A percentile compares a stretch with the other conserved stretches of the same genome.
These are phyloP conservation scores for Phlogophora meticulosa DNA, from an alignment of 2,888 invertebrate species.

Conservation along the genomic window DNA sequence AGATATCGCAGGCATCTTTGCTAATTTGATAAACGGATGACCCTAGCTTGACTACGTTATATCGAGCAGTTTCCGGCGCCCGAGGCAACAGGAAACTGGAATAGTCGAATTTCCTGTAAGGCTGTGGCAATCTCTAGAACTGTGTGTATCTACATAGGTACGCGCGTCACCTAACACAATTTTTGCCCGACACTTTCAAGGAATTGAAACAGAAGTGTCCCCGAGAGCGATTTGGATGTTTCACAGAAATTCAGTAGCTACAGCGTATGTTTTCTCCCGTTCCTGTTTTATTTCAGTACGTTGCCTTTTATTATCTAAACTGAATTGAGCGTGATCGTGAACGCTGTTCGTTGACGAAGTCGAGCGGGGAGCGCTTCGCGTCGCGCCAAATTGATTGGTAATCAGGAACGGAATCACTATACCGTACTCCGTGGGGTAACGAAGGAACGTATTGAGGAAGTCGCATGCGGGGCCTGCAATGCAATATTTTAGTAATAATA, in stretches of 20 bases:
- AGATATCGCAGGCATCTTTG: constrained; percentile 35
- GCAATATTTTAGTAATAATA: constrained; percentile 6
- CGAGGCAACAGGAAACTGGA: constrained; percentile 62
- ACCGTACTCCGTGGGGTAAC: constrained; percentile 46
- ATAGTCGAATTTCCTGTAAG: constrained; percentile 57
- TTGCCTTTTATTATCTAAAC: constrained; percentile 65
- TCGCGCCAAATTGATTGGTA: constrained; percentile 66
- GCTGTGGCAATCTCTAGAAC: constrained; percentile 54
- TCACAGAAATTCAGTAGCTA: constrained; percentile 64
- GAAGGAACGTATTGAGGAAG: constrained; percentile 47
- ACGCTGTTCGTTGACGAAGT: constrained; percentile 49
- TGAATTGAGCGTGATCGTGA: constrained; percentile 63
- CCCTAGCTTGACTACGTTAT: constrained; percentile 40
- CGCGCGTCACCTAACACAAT: constrained; percentile 78
- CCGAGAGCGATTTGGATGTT: constrained; percentile 73
- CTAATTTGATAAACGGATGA: constrained; percentile 60
- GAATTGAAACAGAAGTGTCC: constrained; percentile 87
- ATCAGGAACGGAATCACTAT: constrained; percentile 60
- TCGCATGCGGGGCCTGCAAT: constrained; percentile 6
- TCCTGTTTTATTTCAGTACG: constrained; percentile 62
- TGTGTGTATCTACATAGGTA: constrained; percentile 42
- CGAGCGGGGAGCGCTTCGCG: constrained; percentile 47
- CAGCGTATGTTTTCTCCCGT: constrained; percentile 47
- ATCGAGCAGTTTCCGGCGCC: constrained; percentile 53
- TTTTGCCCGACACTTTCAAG: constrained; percentile 81